phyloP scores from a whole-genome alignment of 2,888 invertebrate genomes.

The Dicranocentrus wangi region DNA sequence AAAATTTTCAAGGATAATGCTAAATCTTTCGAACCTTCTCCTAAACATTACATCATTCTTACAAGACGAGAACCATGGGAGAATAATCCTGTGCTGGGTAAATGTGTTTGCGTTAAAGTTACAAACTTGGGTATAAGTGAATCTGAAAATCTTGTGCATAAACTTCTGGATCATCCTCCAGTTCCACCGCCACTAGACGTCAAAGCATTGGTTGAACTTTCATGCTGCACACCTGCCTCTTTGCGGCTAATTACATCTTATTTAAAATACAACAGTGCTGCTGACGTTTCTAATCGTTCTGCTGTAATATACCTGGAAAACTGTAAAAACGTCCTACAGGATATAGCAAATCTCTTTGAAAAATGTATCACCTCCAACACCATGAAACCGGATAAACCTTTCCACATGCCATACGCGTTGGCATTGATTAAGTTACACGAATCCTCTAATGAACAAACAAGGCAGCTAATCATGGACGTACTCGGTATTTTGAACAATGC shows the following conservation, averaged over 20 bases:
- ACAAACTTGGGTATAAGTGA: not conserved
- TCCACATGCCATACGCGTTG: not conserved
- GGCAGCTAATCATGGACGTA: not conserved
- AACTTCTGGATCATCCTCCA: not conserved
- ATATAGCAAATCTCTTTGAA: not conserved
- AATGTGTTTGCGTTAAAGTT: not conserved
- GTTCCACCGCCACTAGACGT: not conserved
- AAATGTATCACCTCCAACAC: not conserved
- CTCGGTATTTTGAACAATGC: not conserved
- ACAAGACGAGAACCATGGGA: not conserved
- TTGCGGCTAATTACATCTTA: not conserved
- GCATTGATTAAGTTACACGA: not conserved
- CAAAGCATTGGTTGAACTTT: not conserved
- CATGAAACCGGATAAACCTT: not conserved
- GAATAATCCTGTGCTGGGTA: not conserved
- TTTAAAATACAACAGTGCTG: not conserved
- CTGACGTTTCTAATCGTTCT: not conserved
- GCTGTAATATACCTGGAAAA: not conserved
- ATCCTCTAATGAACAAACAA: not conserved
- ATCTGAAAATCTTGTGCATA: not conserved
- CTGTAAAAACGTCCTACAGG: not conserved
- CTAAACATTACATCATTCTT: slow-evolving; percentile 2
- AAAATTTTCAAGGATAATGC: slow-evolving; percentile 25
- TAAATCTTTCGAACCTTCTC: not conserved
- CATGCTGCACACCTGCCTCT: not conserved